These are phyloP conservation scores for Zhengitettix transpicula DNA, from an alignment of 2,888 invertebrate species.

Conservation along the genomic window DNA sequence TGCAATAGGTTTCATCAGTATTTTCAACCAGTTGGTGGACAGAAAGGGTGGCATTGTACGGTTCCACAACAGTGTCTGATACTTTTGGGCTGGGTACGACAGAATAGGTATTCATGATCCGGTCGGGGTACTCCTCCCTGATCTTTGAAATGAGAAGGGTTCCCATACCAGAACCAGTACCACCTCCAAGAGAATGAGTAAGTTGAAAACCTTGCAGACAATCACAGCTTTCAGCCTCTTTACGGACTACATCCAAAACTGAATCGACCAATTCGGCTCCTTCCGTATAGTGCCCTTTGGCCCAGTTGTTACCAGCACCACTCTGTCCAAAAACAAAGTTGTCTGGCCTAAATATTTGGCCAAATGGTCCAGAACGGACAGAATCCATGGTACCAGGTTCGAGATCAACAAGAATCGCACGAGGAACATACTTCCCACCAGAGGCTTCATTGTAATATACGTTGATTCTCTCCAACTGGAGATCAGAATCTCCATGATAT, in stretches of 20 bases:
- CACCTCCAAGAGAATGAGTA: constrained; percentile 65
- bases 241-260: constrained; percentile 27
- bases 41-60: constrained; percentile 45
- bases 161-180: constrained; percentile 68
- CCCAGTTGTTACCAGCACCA: constrained; percentile 47
- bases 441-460: constrained; percentile 11
- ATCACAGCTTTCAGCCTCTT: constrained; percentile 36
- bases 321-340: constrained; percentile 54
- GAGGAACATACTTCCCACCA: constrained; percentile 53
- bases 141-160: constrained; percentile 65
- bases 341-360: constrained; percentile 56
- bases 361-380: constrained; percentile 46
- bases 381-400: constrained; percentile 70
- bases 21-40: constrained; percentile 44
- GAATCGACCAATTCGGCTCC: constrained; percentile 39
- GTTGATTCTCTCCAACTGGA: constrained; percentile 11
- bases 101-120: constrained; percentile 67
- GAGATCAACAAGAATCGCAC: constrained; percentile 55
- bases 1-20: constrained; percentile 44
- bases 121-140: constrained; percentile 69
- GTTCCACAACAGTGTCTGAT: constrained; percentile 45
- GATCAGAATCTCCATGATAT: constrained; percentile 71
- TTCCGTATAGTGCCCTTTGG: constrained; percentile 43
- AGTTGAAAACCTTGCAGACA: constrained; percentile 49
- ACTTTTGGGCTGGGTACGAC: constrained; percentile 71